Evolutionary conservation across 2,888 invertebrate genomes (phyloP).

Genomic region (Melanophora roralis): DNA sequence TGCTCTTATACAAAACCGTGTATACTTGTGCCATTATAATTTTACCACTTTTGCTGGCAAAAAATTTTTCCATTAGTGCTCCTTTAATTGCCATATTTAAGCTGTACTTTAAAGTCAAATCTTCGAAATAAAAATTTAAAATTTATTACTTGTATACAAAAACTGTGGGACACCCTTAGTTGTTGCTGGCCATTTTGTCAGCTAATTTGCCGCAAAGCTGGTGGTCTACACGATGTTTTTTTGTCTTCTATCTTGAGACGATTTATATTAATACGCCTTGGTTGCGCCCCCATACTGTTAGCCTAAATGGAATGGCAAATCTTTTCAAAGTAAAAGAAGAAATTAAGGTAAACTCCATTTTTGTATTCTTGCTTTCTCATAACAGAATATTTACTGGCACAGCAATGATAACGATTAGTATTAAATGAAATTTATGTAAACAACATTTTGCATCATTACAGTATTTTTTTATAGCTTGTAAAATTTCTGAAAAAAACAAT

Average conservation of each 20-base stretch:
- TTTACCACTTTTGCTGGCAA: too few relatives aligned
- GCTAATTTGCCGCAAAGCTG: constrained; percentile 54
- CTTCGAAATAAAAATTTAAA: too few relatives aligned
- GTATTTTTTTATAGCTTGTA: not conserved
- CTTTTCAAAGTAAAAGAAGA: not conserved
- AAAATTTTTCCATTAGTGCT: too few relatives aligned
- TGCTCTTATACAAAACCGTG: too few relatives aligned
- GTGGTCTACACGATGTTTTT: not conserved
- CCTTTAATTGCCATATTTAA: too few relatives aligned
- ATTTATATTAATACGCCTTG: constrained; percentile 23
- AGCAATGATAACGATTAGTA: not conserved
- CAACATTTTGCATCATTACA: constrained; percentile 20
- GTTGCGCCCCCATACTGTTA: not conserved
- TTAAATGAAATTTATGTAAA: constrained; percentile 33
- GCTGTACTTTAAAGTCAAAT: too few relatives aligned
- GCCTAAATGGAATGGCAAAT: not conserved
- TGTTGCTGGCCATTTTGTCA: constrained; percentile 12
- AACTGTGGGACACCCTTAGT: too few relatives aligned
- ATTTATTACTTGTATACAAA: too few relatives aligned
- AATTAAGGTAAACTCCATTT: constrained; percentile 30
- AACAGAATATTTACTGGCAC: not conserved
- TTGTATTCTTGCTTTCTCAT: not conserved
- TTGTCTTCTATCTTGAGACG: not conserved
- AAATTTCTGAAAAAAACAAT: constrained; percentile 18
- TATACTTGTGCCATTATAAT: too few relatives aligned